Percentiles rank a stretch among this genome's conserved stretches.
These are phyloP conservation scores for Tipula helvola DNA, from an alignment of 2,888 invertebrate species.

Conservation along the genomic window DNA sequence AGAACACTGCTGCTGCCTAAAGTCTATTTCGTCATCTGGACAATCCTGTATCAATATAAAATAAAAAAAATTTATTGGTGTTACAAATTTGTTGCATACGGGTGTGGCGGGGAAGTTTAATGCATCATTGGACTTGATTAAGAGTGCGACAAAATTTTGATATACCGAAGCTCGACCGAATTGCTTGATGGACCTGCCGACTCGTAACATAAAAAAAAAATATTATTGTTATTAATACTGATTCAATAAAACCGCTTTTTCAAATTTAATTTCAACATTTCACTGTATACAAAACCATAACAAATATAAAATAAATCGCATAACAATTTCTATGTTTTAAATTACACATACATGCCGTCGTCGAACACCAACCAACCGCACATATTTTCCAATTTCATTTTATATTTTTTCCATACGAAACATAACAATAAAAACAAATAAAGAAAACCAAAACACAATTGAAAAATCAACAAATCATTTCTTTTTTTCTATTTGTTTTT, in stretches of 20 bases:
- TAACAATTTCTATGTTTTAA: background rate
- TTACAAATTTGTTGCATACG: no score
- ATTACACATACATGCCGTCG: background rate
- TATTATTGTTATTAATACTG: background rate
- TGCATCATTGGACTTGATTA: no score
- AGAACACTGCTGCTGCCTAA: slow-evolving; percentile 80
- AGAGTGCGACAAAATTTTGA: no score
- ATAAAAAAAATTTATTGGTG: background rate
- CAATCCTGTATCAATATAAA: slow-evolving; percentile 49
- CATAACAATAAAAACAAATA: background rate
- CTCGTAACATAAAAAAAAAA: no score
- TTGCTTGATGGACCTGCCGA: no score
- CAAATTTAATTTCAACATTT: background rate
- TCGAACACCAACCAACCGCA: background rate
- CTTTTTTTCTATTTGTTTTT: background rate
- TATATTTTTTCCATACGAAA: background rate
- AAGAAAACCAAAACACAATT: background rate
- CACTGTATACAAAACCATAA: background rate
- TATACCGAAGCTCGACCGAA: no score
- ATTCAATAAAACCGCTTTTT: background rate
- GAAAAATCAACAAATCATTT: background rate
- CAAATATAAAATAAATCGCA: background rate
- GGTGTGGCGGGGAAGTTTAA: no score
- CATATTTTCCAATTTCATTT: background rate
- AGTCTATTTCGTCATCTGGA: slow-evolving; percentile 63